A percentile compares a stretch with the other conserved stretches of the same genome.
phyloP scores from a whole-genome alignment of 2,113 vertebrate genomes.

The Thinocorus orbignyianus region DNA sequence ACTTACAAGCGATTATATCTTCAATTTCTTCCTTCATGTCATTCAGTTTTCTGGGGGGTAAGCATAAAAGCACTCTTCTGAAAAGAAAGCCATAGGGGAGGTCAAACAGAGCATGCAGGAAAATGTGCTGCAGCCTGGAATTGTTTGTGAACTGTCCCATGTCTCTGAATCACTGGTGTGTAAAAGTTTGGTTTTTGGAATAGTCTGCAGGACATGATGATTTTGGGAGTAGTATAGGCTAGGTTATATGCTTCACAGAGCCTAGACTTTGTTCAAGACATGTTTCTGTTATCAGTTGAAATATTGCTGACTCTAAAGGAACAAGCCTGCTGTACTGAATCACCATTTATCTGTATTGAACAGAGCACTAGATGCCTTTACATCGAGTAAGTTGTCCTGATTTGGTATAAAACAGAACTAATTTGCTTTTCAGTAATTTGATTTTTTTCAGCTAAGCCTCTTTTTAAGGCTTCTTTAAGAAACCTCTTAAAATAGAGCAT shows the following conservation, averaged over 20 bases:
- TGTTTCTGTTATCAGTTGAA: not conserved
- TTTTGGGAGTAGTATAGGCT: not conserved
- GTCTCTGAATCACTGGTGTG: not conserved
- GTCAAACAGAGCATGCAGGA: not conserved
- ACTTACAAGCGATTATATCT: not conserved
- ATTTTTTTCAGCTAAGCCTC: not conserved
- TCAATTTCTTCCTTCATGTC: not conserved
- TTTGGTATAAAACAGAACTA: not conserved
- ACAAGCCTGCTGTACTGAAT: not conserved
- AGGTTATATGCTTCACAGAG: not conserved
- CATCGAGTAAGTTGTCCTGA: not conserved
- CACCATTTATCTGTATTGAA: not conserved
- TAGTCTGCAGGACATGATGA: not conserved
- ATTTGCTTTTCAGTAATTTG: not conserved
- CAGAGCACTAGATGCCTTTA: not conserved
- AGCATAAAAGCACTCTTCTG: not conserved
- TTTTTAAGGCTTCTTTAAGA: not conserved
- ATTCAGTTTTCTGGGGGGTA: not conserved
- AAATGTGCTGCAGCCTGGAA: not conserved
- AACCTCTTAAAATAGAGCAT: not conserved
- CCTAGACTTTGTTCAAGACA: not conserved
- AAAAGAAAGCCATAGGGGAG: not conserved
- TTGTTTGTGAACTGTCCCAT: not conserved
- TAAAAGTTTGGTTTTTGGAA: not conserved
- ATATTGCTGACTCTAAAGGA: not conserved